Conservation (phyloP, 2,888 invertebrate genomes). For the Willowsia nigromaculata region DNA sequence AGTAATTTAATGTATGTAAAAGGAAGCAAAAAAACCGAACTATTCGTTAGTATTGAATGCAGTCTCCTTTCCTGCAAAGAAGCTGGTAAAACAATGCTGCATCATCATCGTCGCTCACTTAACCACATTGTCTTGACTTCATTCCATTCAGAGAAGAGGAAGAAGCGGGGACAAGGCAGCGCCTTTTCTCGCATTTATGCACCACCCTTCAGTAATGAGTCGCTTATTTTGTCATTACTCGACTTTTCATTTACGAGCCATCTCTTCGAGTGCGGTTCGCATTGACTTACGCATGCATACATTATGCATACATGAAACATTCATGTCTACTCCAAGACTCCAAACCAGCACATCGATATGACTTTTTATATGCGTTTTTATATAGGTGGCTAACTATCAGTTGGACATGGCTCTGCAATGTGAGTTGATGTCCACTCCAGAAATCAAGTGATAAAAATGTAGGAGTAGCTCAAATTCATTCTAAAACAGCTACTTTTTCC, state of each 20-base stretch:
- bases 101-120: conserved; percentile 40
- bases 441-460: conserved; percentile 52
- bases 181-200: conserved; percentile 63
- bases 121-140: conserved; percentile 46
- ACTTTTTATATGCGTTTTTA: conserved; percentile 10
- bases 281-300: conserved; percentile 12
- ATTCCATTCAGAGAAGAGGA: conserved; percentile 35
- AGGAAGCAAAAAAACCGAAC: not conserved
- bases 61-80: not conserved
- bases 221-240: conserved; percentile 73
- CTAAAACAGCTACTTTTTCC: not conserved
- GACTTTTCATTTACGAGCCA: conserved; percentile 53
- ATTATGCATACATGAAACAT: not conserved
- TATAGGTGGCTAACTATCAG: conserved; percentile 44
- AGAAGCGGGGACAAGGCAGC: conserved; percentile 49
- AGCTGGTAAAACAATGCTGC: conserved; percentile 60
- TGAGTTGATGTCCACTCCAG: conserved; percentile 30
- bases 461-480: conserved; percentile 52
- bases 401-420: not conserved
- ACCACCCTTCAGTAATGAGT: conserved; percentile 73
- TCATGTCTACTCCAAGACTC: not conserved
- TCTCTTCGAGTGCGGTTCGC: not conserved
- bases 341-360: conserved; percentile 12
- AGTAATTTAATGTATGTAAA: conserved; percentile 26
- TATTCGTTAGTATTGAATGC: not conserved